Base-by-base conservation (phyloP, 1,140 invertebrate species). In the Adoxophyes honmai region DNA sequence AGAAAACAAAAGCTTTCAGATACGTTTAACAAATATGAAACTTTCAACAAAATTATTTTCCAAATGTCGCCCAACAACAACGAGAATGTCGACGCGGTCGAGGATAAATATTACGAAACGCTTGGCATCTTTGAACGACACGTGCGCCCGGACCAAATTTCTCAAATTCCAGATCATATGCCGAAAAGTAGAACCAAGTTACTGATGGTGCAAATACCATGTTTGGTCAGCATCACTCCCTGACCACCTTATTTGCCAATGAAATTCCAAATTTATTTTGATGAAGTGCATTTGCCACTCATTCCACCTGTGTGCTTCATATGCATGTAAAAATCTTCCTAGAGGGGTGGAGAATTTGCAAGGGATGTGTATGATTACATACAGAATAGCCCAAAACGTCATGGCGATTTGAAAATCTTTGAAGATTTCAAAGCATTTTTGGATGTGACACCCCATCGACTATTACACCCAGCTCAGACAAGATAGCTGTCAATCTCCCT, bases 231-330 rank as follows among this genome's bases (percentile, higher is more conserved):
- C 15, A 81, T 15, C 54, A 86, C 70, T 86, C 77, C 5, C 39
- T 89, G 51, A 48, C 59, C 9, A 66, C 44, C 28, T 51, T 66
- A 21, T 69, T 81, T 51, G 21, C 44, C 60, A 66, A 68, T 33
- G 68, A 77, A 11, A 75, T 75, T 34, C 78, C 73, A 0, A 14
- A 70, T 60, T 35, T 78, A 8, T 73, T 70, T 52, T 66, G n/a
- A 70, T 81, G 44, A 85, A 80, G 56, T 83, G 76, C 52, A 75
- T 78, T 44, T 83, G 78, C 52, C 81, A 86, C 44, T 80, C 71
- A 1, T 74, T 82, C 42, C 52, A 72, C 34, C 60, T 85, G 9
- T 78, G 78, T 61, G 69, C 77, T 6, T 81, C 73, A 57, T 70
- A 77, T 34, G 80, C 83, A 5, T 83, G 78, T 36, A 42, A 68